Base-by-base conservation (phyloP, 2,888 invertebrate genomes). In the Pyrrhia umbra region DNA sequence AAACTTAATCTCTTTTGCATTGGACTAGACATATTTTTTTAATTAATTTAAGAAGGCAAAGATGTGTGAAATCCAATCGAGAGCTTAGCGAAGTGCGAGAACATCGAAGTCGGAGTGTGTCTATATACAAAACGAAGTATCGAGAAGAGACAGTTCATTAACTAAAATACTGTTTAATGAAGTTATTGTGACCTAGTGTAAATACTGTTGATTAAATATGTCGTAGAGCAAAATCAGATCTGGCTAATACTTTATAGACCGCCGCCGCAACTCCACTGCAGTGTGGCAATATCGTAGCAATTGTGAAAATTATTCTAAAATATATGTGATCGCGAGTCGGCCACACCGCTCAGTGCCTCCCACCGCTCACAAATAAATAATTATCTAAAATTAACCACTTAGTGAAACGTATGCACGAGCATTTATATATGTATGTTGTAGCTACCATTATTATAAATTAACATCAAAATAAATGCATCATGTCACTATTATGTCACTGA, bases 381-480 rank as follows among this genome's bases (percentile, higher is more conserved):
- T 89, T 90, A 89, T 90, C 90, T 93, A 92, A 86, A 86, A 90
- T 89, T 91, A 92, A 89, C 86, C 88, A 88, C 91, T 90, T 89
- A 91, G 86, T 89, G 92, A 90, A 90, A 88, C 83, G 84, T 87
- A 90, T 85, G 90, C 91, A 90, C 90, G 92, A 93, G 93, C 92
- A 92, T 93, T 93, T 91, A 92, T 90, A 82, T 86, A 90, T 91
- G 89, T 86, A 90, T 91, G 89, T 92, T 92, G 91, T 92, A 92
- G 93, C 93, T 94, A 94, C 91, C 91, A 91, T 92, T 93, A 94
- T 88, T 88, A 92, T 93, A 93, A 94, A 93, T 92, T 94, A 94
- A 92, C 93, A 93, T 92, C 90, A 83, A 93, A 93, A 94, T 95
- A 95, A 95, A 95, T 95, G 95, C 95, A 94, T 94, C 93, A 93